A percentile compares a stretch with the other conserved stretches of the same genome.
Evolutionary conservation across 2,888 invertebrate species (phyloP).

Genomic region (Balanococcus diminutus): DNA sequence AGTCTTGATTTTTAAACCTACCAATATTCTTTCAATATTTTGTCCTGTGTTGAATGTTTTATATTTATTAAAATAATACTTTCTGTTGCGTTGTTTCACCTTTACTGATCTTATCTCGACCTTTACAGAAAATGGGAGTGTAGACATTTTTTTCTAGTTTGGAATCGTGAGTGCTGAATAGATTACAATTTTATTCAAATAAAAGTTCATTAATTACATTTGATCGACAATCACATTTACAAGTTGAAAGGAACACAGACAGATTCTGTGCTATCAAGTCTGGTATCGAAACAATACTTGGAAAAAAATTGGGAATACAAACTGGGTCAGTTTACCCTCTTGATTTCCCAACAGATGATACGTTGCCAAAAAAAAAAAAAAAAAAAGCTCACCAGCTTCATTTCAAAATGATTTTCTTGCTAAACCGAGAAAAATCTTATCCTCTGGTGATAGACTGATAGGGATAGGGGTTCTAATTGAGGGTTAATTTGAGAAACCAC

Average conservation of each 20-base stretch:
- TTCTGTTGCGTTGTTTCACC: neutral
- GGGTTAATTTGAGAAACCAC: too few relatives aligned
- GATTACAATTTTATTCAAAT: neutral
- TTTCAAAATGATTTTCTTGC: neutral
- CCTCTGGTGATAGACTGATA: too few relatives aligned
- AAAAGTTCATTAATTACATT: neutral
- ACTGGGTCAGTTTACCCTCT: neutral
- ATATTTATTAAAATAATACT: neutral
- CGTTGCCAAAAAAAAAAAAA: neutral
- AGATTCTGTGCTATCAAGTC: neutral
- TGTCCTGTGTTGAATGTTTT: slow-evolving; percentile 3
- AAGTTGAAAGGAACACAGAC: too few relatives aligned
- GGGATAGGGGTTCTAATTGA: too few relatives aligned
- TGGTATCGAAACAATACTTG: neutral
- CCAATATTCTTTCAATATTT: slow-evolving; percentile 6
- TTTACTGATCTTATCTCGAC: too few relatives aligned
- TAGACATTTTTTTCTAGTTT: neutral
- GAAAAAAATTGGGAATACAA: neutral
- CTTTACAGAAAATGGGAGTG: neutral
- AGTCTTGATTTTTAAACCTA: neutral
- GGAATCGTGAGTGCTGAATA: neutral
- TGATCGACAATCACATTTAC: neutral
- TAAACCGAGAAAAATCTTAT: too few relatives aligned
- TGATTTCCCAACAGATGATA: neutral
- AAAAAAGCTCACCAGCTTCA: too few relatives aligned